These are phyloP conservation scores for Eilema caniola DNA, from an alignment of 2,888 invertebrate genomes.

Conservation along the genomic window DNA sequence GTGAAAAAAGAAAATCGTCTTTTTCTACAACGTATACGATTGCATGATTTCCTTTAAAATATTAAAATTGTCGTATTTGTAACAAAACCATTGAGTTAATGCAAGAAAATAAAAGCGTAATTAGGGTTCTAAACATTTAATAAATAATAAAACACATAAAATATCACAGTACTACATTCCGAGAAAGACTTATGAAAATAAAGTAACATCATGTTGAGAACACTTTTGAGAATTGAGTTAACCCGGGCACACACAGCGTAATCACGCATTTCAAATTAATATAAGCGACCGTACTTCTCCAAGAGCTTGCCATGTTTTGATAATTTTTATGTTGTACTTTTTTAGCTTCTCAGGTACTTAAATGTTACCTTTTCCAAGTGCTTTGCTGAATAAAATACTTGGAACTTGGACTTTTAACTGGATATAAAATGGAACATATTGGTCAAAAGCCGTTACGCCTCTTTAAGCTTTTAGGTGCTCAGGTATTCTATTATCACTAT, in stretches of 20 bases:
- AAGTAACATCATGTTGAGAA: neutral
- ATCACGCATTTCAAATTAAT: constrained; percentile 4
- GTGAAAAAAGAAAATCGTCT: too few relatives aligned
- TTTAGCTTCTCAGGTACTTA: constrained; percentile 3
- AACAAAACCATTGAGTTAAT: neutral
- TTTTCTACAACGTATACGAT: too few relatives aligned
- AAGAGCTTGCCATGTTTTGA: neutral
- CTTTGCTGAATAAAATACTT: neutral
- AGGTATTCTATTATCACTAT: too few relatives aligned
- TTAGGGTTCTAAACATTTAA: neutral
- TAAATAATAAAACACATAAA: neutral
- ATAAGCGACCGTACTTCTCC: neutral
- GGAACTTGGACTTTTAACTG: neutral
- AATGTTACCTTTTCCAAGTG: neutral
- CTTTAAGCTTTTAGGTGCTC: neutral
- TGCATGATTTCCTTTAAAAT: neutral
- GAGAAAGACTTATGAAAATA: neutral
- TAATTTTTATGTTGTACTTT: neutral
- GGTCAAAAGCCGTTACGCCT: neutral
- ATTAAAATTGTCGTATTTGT: neutral
- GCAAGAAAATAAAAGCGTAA: neutral
- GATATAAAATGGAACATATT: neutral
- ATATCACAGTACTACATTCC: neutral
- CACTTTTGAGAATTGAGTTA: neutral
- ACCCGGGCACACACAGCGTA: neutral